Conservation (phyloP, 2,797 vertebrate genomes). For the Adelosebastes latens region DNA sequence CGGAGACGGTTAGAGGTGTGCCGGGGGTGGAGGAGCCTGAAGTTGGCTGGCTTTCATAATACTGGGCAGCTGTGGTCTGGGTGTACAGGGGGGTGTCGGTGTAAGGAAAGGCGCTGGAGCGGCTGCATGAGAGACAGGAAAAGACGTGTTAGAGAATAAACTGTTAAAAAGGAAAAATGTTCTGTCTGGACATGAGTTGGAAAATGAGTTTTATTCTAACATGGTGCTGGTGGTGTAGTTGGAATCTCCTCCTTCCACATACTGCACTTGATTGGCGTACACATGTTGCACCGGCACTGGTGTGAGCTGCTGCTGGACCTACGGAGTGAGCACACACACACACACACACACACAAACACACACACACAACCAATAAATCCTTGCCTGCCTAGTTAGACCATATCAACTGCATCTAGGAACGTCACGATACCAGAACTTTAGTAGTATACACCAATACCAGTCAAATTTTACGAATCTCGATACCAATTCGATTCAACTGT, state of each 20-base stretch:
- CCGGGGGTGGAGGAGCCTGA: slow-evolving; percentile 85
- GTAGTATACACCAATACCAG: no score
- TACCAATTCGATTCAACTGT: no score
- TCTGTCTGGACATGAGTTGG: not conserved
- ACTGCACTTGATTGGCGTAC: slow-evolving; percentile 93
- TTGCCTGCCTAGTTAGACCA: not conserved
- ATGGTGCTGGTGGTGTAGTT: slow-evolving; percentile 93
- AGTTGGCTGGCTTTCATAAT: slow-evolving; percentile 88
- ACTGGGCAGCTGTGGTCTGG: slow-evolving; percentile 85
- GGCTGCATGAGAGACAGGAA: slow-evolving; percentile 75
- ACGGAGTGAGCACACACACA: slow-evolving; percentile 2
- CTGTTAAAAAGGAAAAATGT: not conserved
- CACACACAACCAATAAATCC: slow-evolving; percentile 20
- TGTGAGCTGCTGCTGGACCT: slow-evolving; percentile 89
- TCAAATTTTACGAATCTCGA: no score
- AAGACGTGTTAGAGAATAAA: slow-evolving; percentile 18
- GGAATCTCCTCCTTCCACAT: slow-evolving; percentile 90
- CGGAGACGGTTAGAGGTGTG: slow-evolving; percentile 87
- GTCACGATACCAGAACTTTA: no score
- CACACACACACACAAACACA: slow-evolving; percentile 9
- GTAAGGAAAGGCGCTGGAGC: slow-evolving; percentile 89
- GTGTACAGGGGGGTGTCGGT: slow-evolving; percentile 90
- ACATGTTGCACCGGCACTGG: slow-evolving; percentile 93
- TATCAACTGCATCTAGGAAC: not conserved
- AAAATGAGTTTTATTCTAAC: slow-evolving; percentile 78